Evolutionary conservation across 2,888 invertebrate genomes (phyloP).

Genomic region (Drosophila multiciliata): DNA sequence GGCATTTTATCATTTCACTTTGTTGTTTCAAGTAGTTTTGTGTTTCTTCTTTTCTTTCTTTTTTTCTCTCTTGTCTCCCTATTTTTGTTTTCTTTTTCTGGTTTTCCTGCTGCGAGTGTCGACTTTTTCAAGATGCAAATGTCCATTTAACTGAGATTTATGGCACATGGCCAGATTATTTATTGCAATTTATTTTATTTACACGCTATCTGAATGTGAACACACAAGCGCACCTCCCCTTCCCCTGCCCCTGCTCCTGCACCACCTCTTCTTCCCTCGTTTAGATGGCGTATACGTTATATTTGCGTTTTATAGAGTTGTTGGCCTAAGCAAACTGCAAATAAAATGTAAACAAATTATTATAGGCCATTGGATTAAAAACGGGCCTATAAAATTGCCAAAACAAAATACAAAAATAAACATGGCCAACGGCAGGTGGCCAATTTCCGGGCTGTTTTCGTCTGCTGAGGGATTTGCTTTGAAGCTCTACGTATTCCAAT

Average conservation of each 20-base stretch:
- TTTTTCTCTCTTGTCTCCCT: not conserved
- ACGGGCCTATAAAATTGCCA: constrained; percentile 33
- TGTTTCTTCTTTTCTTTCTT: constrained; percentile 11
- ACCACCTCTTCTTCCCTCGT: not conserved
- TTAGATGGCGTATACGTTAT: constrained; percentile 59
- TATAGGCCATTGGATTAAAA: constrained; percentile 76
- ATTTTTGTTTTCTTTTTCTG: not conserved
- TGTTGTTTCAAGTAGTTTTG: constrained; percentile 60
- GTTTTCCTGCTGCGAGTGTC: constrained; percentile 46
- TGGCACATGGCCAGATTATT: constrained; percentile 76
- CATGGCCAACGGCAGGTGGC: constrained; percentile 20
- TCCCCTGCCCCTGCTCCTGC: not conserved
- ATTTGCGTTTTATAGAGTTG: constrained; percentile 17
- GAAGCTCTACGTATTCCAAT: constrained; percentile 54
- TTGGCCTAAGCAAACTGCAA: constrained; percentile 71
- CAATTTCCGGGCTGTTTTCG: not conserved
- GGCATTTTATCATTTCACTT: constrained; percentile 68
- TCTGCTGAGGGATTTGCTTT: constrained; percentile 40
- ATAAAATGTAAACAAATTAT: constrained; percentile 82
- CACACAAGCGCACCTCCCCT: constrained; percentile 28
- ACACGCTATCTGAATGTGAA: constrained; percentile 74
- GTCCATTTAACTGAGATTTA: constrained; percentile 82
- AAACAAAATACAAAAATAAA: not conserved
- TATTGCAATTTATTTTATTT: constrained; percentile 82
- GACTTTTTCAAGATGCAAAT: constrained; percentile 81